Evolutionary conservation across 2,888 invertebrate genomes (phyloP), one percentile per base, ranked within the genome.

Genomic region (Acanthosepion pharaonis): DNA sequence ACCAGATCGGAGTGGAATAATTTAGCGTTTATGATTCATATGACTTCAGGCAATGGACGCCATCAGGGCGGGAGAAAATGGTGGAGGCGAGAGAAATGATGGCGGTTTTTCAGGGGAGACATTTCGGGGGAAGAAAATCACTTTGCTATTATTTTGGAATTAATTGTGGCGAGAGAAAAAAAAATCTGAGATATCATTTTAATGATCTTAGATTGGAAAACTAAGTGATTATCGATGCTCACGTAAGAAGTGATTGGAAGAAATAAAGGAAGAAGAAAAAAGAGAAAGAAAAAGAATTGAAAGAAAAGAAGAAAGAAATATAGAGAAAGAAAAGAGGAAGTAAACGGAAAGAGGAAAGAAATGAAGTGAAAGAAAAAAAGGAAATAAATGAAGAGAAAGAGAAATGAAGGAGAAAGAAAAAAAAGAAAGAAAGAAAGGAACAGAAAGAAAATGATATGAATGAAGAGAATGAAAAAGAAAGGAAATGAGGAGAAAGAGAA

Each of bases 161-260:
- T 78, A 78, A 78, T 78, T 78, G 78, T 33, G n/a, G n/a, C 15
- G n/a, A n/a, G n/a, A 33, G n/a, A n/a, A 18, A 33, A 78, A 33
- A 33, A 78, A 78, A 78, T 78, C n/a, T 33, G 78, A n/a, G 18
- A 78, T 78, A 78, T 78, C n/a, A n/a, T 78, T 78, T 78, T 78
- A 78, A 78, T 78, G 78, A 78, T 78, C n/a, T 78, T 78, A 78
- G 78, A 78, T 78, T 78, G 78, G n/a, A 78, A 78, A 78, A n/a
- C n/a, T 78, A 11, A n/a, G n/a, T 78, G n/a, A 78, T 78, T 78
- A 78, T 11, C n/a, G 33, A 5, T 78, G 78, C n/a, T 78, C 78
- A 78, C 78, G n/a, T 78, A 33, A 78, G 28, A 78, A 78, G 78
- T 9, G 78, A n/a, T 78, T 78, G n/a, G n/a, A 78, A 8, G 11